Percentiles rank a stretch among this genome's conserved stretches.
These are phyloP conservation scores for Beaufortia kweichowensis DNA, from an alignment of 2,113 vertebrate genomes.

Conservation along the genomic window DNA sequence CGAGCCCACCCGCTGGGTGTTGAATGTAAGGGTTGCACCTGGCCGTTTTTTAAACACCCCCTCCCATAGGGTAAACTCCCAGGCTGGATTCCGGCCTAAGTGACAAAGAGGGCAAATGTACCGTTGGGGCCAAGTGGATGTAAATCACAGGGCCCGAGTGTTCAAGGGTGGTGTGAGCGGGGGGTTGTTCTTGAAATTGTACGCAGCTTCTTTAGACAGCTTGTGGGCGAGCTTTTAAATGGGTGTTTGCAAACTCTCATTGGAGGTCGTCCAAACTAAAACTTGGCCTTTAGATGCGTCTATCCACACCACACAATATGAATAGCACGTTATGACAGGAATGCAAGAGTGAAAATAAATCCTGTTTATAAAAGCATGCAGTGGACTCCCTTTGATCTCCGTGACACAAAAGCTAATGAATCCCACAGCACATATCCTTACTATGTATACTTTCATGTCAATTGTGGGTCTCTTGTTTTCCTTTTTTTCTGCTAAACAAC, in stretches of 20 bases:
- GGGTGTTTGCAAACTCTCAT: slow-evolving; percentile 9
- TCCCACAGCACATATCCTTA: not conserved
- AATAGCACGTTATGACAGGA: slow-evolving; percentile 41
- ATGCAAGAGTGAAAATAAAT: slow-evolving; percentile 41
- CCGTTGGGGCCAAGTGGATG: not conserved
- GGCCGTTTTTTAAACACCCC: slow-evolving; percentile 56
- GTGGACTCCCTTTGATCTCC: slow-evolving; percentile 18
- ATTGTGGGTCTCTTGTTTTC: not conserved
- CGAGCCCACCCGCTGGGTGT: slow-evolving; percentile 5
- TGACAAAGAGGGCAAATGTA: slow-evolving; percentile 52
- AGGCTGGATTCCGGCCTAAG: slow-evolving; percentile 58
- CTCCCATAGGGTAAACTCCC: slow-evolving; percentile 48
- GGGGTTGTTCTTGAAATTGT: not conserved
- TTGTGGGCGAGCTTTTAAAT: not conserved
- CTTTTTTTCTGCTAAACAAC: not conserved
- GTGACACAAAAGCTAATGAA: slow-evolving; percentile 31
- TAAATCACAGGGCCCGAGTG: slow-evolving; percentile 3
- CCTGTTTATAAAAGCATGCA: slow-evolving; percentile 27
- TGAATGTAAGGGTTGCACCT: slow-evolving; percentile 56
- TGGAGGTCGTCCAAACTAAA: slow-evolving; percentile 27
- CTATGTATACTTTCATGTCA: too few species aligned
- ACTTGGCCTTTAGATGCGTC: slow-evolving; percentile 14
- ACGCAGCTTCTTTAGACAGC: not conserved
- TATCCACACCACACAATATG: slow-evolving; percentile 38
- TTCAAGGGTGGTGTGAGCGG: slow-evolving; percentile 28